phyloP scores from a whole-genome alignment of 2,113 vertebrate genomes.

The Mustelus asterias region DNA sequence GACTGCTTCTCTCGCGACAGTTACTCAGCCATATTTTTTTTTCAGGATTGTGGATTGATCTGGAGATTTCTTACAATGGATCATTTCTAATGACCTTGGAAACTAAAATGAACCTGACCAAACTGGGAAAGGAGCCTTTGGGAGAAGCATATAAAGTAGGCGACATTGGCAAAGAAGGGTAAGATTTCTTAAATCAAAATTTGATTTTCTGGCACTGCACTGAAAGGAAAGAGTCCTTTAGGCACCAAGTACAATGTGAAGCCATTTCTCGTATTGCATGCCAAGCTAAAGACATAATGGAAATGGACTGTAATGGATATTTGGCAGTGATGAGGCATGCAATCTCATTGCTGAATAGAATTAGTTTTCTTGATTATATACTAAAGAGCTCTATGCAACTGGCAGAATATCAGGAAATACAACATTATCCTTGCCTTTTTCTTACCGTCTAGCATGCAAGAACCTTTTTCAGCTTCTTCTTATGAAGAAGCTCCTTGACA shows the following conservation, averaged over 20 bases:
- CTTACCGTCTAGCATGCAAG: not conserved
- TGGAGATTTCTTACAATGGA: slow-evolving; percentile 88
- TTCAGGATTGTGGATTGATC: slow-evolving; percentile 90
- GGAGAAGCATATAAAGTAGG: slow-evolving; percentile 75
- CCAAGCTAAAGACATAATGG: not conserved
- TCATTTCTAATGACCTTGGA: slow-evolving; percentile 96
- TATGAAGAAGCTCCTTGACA: not conserved
- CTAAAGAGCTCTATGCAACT: not conserved
- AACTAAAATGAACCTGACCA: slow-evolving; percentile 96
- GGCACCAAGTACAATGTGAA: not conserved
- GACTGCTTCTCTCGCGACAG: not conserved
- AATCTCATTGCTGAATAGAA: not conserved
- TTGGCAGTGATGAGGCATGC: not conserved
- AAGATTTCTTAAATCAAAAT: slow-evolving; percentile 49
- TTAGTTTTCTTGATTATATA: not conserved
- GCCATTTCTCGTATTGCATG: not conserved
- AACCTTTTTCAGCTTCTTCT: not conserved
- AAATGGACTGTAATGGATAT: not conserved
- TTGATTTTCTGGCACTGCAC: not conserved
- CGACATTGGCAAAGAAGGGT: slow-evolving; percentile 90
- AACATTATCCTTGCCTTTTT: not conserved
- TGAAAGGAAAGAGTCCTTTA: not conserved
- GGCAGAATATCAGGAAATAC: not conserved
- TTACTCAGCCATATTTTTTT: slow-evolving; percentile 17
- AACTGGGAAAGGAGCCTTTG: slow-evolving; percentile 83